A percentile compares a stretch with the other conserved stretches of the same genome.
These are phyloP conservation scores for Orgyia antiqua DNA, from an alignment of 2,888 invertebrate species.

Conservation along the genomic window DNA sequence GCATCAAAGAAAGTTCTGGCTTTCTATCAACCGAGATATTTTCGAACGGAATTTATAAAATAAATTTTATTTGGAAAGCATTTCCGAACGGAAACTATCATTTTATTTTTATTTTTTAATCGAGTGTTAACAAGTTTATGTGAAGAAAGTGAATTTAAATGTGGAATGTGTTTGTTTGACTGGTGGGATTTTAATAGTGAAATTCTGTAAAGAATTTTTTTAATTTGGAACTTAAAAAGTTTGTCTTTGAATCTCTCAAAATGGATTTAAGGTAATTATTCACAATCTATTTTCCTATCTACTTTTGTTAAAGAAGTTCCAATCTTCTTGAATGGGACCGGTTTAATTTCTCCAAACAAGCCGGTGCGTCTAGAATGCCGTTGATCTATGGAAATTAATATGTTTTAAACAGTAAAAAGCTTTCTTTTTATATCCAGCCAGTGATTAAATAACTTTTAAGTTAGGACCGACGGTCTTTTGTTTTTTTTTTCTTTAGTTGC, in stretches of 20 bases:
- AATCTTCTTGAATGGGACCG: slow-evolving; percentile 14
- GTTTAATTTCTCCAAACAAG: slow-evolving; percentile 22
- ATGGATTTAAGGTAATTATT: slow-evolving; percentile 58
- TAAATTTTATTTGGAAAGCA: slow-evolving; percentile 21
- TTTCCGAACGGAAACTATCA: slow-evolving; percentile 6
- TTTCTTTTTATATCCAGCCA: no score
- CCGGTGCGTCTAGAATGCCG: slow-evolving; percentile 1
- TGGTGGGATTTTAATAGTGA: slow-evolving; percentile 13
- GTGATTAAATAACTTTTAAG: no score
- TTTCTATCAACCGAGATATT: slow-evolving; percentile 60
- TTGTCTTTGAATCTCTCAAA: no score
- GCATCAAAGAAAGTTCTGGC: slow-evolving; percentile 60
- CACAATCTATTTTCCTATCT: slow-evolving; percentile 12
- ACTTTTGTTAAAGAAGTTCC: no score
- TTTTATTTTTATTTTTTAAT: slow-evolving; percentile 3
- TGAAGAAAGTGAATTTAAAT: slow-evolving; percentile 12
- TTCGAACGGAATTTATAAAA: slow-evolving; percentile 28
- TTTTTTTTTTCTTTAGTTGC: no score
- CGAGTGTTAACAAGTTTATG: slow-evolving; percentile 21
- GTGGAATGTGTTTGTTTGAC: slow-evolving; percentile 1
- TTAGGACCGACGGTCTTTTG: no score
- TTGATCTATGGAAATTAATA: slow-evolving; percentile 1
- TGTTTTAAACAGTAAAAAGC: not conserved
- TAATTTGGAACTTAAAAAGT: slow-evolving; percentile 16
- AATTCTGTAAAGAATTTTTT: slow-evolving; percentile 6